Conservation (phyloP, 2,888 invertebrate genomes). For the Papilio elwesi region DNA sequence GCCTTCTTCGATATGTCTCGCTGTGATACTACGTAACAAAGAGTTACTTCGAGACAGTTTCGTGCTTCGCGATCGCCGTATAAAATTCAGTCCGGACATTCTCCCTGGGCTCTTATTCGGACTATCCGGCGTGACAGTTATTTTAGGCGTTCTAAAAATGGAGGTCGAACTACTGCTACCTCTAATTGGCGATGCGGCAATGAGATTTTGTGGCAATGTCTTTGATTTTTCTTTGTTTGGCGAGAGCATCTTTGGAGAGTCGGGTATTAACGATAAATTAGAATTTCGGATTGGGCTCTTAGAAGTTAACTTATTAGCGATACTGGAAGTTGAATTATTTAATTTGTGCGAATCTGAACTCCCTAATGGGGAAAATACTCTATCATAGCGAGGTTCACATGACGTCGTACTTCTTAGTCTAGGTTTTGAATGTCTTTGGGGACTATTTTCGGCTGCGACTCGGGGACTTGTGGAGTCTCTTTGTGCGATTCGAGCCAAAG, state of each 20-base stretch:
- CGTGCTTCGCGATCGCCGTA: conserved; percentile 89
- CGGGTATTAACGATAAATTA: conserved; percentile 76
- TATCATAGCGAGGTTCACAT: conserved; percentile 77
- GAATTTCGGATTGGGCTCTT: conserved; percentile 73
- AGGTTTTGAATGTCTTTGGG: conserved; percentile 67
- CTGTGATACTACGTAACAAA: conserved; percentile 83
- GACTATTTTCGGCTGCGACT: conserved; percentile 69
- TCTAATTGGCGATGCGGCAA: conserved; percentile 74
- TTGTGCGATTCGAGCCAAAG: conserved; percentile 69
- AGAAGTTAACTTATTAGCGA: conserved; percentile 62
- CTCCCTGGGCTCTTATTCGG: conserved; percentile 82
- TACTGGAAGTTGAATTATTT: conserved; percentile 69
- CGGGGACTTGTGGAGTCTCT: conserved; percentile 73
- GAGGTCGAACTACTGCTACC: conserved; percentile 77
- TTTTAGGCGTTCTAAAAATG: conserved; percentile 75
- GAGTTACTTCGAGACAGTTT: conserved; percentile 88
- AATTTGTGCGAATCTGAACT: conserved; percentile 73
- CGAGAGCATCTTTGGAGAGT: conserved; percentile 75
- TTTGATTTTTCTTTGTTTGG: conserved; percentile 83
- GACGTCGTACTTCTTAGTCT: conserved; percentile 75
- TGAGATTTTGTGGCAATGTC: conserved; percentile 85
- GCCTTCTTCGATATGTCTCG: conserved; percentile 77
- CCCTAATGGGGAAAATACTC: conserved; percentile 74
- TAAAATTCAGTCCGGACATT: conserved; percentile 84
- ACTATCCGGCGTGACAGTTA: conserved; percentile 78